Conservation (phyloP, 2,888 invertebrate genomes). For the Cryptosula pallasiana region DNA sequence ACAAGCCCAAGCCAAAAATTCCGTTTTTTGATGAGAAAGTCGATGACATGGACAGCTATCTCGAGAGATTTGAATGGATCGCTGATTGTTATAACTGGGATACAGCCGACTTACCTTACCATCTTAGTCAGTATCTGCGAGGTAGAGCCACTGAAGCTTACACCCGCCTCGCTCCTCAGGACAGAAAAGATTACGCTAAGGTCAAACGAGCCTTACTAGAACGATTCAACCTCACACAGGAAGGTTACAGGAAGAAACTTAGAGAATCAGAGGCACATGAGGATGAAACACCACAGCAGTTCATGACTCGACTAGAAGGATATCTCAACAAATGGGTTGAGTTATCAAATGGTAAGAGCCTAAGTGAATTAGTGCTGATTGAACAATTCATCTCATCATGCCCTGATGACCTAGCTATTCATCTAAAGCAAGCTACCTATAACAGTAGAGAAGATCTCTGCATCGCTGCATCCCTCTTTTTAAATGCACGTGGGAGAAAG, state of each 20-base stretch:
- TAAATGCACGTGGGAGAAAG: neutral
- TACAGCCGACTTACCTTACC: neutral
- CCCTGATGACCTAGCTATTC: neutral
- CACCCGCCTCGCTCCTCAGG: neutral
- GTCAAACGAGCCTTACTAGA: neutral
- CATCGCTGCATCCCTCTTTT: neutral
- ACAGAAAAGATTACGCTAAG: neutral
- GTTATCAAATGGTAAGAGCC: neutral
- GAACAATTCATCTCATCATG: neutral
- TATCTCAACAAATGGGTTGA: neutral
- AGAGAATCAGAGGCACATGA: neutral
- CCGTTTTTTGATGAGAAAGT: conserved; percentile 24
- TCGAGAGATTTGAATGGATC: conserved; percentile 25
- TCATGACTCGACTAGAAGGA: neutral
- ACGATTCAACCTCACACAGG: neutral
- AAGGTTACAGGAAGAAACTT: neutral
- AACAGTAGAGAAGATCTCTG: neutral
- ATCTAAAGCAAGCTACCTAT: neutral
- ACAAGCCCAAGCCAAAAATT: neutral
- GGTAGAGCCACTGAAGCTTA: neutral
- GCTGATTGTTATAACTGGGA: conserved; percentile 24
- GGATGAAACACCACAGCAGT: neutral
- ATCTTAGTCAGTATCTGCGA: neutral
- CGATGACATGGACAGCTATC: conserved; percentile 25
- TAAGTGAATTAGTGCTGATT: neutral